These are phyloP conservation scores for Etheostoma perlongum DNA, from an alignment of 2,797 vertebrate genomes.

Conservation along the genomic window DNA sequence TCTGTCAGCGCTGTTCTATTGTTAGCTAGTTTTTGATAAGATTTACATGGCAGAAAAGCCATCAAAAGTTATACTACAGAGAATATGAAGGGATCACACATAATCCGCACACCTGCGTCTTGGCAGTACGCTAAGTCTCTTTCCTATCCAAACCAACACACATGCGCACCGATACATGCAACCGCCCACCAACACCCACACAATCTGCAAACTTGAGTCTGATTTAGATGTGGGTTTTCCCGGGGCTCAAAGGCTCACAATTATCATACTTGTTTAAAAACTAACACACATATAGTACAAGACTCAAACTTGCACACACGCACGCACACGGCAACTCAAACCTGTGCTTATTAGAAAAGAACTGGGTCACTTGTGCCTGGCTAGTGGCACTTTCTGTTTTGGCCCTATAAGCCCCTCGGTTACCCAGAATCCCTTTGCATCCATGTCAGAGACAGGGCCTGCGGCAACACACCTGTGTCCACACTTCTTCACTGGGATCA, in stretches of 20 bases:
- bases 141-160: slow-evolving; percentile 60
- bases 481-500: slow-evolving; percentile 85
- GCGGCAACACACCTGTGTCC: slow-evolving; percentile 85
- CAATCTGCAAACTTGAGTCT: slow-evolving; percentile 69
- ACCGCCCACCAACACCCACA: slow-evolving; percentile 51
- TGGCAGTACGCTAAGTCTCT: slow-evolving; percentile 59
- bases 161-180: slow-evolving; percentile 37
- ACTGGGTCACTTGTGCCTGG: slow-evolving; percentile 76
- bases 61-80: slow-evolving; percentile 83
- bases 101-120: slow-evolving; percentile 82
- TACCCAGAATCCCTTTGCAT: slow-evolving; percentile 74
- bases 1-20: slow-evolving; percentile 81
- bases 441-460: slow-evolving; percentile 73
- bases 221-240: slow-evolving; percentile 66
- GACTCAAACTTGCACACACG: slow-evolving; percentile 36
- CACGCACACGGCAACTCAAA: slow-evolving; percentile 54
- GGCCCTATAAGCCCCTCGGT: slow-evolving; percentile 70
- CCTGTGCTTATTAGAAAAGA: slow-evolving; percentile 76
- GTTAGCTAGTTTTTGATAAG: slow-evolving; percentile 85
- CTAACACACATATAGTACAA: slow-evolving; percentile 49
- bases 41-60: slow-evolving; percentile 82
- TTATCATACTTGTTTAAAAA: slow-evolving; percentile 69
- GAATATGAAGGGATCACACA: slow-evolving; percentile 75
- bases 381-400: slow-evolving; percentile 68
- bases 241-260: slow-evolving; percentile 66